Percentiles rank a stretch among this genome's conserved stretches.
Evolutionary conservation across 30 jellyfish, hydroid and myxozoan species (phyloP).

Genomic region (Phacellophora camtschatica): DNA sequence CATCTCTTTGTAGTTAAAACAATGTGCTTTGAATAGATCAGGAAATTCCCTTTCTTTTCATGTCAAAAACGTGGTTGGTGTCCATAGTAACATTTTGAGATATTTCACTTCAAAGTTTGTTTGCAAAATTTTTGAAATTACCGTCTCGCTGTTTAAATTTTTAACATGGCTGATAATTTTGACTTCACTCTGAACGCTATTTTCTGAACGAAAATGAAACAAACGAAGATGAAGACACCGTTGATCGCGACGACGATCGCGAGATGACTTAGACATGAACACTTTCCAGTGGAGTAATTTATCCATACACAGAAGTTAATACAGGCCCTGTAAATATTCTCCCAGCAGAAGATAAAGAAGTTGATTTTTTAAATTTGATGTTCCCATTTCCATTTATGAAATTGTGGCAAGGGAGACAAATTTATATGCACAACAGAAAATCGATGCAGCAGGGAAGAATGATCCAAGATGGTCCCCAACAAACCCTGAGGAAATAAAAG

Average conservation of each 20-base stretch:
- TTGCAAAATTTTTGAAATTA: too few species aligned
- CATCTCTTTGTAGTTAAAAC: too few species aligned
- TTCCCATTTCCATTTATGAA: neutral
- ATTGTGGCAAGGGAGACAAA: neutral
- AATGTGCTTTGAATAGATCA: too few species aligned
- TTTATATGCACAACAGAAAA: neutral
- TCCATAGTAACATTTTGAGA: too few species aligned
- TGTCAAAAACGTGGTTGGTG: too few species aligned
- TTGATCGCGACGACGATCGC: neutral
- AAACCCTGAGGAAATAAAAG: neutral
- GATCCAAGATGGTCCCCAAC: neutral
- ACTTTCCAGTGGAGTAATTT: neutral
- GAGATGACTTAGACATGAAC: neutral
- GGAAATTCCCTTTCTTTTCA: too few species aligned
- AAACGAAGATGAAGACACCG: too few species aligned
- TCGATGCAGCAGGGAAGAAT: neutral
- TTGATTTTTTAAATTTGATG: neutral
- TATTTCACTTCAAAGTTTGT: too few species aligned
- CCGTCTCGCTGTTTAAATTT: too few species aligned
- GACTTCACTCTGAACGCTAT: too few species aligned
- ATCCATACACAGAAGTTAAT: neutral
- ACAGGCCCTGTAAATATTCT: neutral
- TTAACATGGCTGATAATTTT: too few species aligned
- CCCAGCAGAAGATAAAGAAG: neutral
- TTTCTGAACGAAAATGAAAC: too few species aligned